A percentile compares a stretch with the other conserved stretches of the same genome.
Conservation (phyloP, 2,113 vertebrate species). For the Falco punctatus region DNA sequence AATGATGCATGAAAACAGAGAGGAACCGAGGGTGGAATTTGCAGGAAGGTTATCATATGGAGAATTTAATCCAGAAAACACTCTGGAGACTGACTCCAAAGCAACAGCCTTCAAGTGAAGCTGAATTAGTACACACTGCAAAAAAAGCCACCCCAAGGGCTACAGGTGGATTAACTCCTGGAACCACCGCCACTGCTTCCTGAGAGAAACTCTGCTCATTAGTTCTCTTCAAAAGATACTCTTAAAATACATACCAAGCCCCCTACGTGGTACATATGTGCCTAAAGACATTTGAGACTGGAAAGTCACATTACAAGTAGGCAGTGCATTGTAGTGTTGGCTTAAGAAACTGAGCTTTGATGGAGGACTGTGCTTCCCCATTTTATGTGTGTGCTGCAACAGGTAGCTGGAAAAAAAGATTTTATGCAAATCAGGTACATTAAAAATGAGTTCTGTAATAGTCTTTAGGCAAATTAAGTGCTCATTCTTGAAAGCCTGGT, state of each 20-base stretch:
- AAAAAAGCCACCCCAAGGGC: not conserved
- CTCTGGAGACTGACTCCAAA: not conserved
- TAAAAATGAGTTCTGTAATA: conserved; percentile 37
- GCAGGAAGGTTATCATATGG: not conserved
- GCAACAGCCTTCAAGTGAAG: not conserved
- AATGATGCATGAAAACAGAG: not conserved
- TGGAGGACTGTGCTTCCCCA: not conserved
- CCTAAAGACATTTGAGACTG: not conserved
- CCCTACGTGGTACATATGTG: not conserved
- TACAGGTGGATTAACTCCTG: not conserved
- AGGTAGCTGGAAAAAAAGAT: not conserved
- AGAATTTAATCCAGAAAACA: not conserved
- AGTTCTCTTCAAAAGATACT: not conserved
- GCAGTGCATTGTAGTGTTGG: not conserved
- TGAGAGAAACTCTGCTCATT: not conserved
- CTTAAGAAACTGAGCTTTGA: not conserved
- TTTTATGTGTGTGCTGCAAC: not conserved
- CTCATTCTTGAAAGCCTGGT: conserved; percentile 44
- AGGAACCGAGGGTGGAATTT: not conserved
- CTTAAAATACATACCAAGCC: not conserved
- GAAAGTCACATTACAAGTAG: not conserved
- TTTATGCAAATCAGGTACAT: conserved; percentile 32
- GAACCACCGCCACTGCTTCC: not conserved
- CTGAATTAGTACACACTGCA: not conserved
- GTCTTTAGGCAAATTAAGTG: conserved; percentile 33